These are phyloP conservation scores for Epinephelus coioides DNA, from an alignment of 2,797 vertebrate genomes.

Conservation along the genomic window DNA sequence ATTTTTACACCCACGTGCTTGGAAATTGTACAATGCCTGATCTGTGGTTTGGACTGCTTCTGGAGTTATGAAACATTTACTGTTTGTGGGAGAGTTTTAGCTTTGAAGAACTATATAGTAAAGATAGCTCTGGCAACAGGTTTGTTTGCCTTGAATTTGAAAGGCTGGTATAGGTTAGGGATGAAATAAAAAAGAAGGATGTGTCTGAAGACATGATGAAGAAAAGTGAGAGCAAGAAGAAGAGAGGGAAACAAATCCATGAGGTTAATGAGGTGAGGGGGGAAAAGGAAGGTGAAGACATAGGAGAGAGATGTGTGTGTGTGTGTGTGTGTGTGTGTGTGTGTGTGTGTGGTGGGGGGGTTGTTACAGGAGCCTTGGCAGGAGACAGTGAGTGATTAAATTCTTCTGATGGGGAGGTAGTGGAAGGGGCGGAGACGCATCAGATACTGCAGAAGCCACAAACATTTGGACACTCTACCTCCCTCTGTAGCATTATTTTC, in stretches of 20 bases:
- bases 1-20: not conserved
- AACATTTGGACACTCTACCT: slow-evolving; percentile 38
- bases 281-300: slow-evolving; percentile 35
- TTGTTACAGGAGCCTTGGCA: slow-evolving; percentile 60
- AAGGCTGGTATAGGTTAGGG: slow-evolving; percentile 9
- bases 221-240: not conserved
- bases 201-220: not conserved
- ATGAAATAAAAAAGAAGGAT: slow-evolving; percentile 8
- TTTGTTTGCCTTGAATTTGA: not conserved
- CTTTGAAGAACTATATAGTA: not conserved
- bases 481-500: slow-evolving; percentile 39
- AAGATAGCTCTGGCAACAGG: not conserved
- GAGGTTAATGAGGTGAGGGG: slow-evolving; percentile 41
- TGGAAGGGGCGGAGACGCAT: slow-evolving; percentile 14
- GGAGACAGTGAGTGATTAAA: slow-evolving; percentile 58
- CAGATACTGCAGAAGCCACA: slow-evolving; percentile 41
- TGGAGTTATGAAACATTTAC: not conserved
- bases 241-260: slow-evolving; percentile 15
- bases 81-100: slow-evolving; percentile 4
- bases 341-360: not conserved
- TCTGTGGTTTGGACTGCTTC: not conserved
- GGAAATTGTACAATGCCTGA: slow-evolving; percentile 6
- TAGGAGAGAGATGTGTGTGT: slow-evolving; percentile 14
- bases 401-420: slow-evolving; percentile 48
- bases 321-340: slow-evolving; percentile 10